Base-by-base conservation (phyloP, 2,888 invertebrate genomes). In the Perizoma flavofasciatum region DNA sequence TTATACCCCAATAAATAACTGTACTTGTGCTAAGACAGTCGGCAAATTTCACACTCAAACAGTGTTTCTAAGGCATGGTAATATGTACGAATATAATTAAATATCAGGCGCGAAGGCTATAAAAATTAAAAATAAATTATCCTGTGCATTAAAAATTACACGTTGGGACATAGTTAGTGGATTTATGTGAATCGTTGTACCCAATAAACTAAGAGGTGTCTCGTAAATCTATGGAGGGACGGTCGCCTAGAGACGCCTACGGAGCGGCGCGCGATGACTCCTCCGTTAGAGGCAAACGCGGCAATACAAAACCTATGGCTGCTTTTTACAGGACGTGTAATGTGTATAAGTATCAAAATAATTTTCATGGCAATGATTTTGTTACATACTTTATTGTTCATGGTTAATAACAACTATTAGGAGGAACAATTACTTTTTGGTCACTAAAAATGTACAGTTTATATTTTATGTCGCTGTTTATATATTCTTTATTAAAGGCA, bases 141-240 rank as follows among this genome's bases (percentile, higher is more conserved):
- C 61, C 64, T 69, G 70, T 58, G 72, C 74, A 77, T 80, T 81
- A 81, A 85, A 85, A 85, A 82, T 82, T 75, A 80, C 78, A 81
- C 75, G 73, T 70, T 65, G 64, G 74, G 80, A 77, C 78, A 79
- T 79, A 59, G 58, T 79, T 78, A 79, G 79, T 80, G 77, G 81
- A 90, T 90, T 90, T 90, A 90, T 89, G 87, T 79, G 87, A 86
- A 85, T 85, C 78, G 81, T 79, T 86, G 83, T 83, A 80, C 78
- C 83, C 86, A 88, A 90, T 90, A 89, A 90, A 89, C 86, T 85
- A 89, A 81, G 79, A 82, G 82, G 82, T 78, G 88, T 81, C 84
- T 88, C 89, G 86, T 91, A 90, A 90, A 90, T 89, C 82, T 83
- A 77, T 62, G 74, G 81, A 80, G 83, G 83, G 85, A 82, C 81